phyloP scores from a whole-genome alignment of 2,797 vertebrate species.

The Bradypodion ventrale region DNA sequence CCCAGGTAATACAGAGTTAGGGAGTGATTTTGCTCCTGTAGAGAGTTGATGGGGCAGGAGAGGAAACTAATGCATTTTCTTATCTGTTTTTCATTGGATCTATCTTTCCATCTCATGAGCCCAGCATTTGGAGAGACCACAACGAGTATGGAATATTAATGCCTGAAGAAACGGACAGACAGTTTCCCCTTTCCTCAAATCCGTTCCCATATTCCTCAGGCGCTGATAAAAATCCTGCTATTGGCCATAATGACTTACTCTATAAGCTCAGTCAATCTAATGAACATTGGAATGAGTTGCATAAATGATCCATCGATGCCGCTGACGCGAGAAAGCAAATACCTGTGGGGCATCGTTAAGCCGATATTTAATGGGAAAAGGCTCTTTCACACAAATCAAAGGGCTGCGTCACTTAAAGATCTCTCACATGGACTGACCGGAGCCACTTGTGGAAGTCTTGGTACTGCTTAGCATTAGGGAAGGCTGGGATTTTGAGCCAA shows the following conservation, averaged over 20 bases:
- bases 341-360: slow-evolving; percentile 9
- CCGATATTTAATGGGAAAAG: slow-evolving; percentile 2
- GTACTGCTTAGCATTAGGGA: too few relatives aligned
- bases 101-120: slow-evolving; percentile 50
- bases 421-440: not conserved
- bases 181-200: not conserved
- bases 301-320: slow-evolving; percentile 16
- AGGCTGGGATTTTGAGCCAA: not conserved
- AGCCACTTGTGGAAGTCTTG: not conserved
- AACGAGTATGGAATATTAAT: slow-evolving; percentile 59
- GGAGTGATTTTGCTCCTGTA: slow-evolving; percentile 61
- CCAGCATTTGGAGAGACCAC: slow-evolving; percentile 50
- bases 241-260: slow-evolving; percentile 46
- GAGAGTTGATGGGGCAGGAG: not conserved
- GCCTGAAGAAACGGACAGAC: slow-evolving; percentile 53
- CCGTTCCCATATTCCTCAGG: not conserved
- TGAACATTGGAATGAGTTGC: slow-evolving; percentile 26
- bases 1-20: slow-evolving; percentile 67
- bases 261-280: slow-evolving; percentile 28
- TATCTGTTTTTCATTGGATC: slow-evolving; percentile 52
- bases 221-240: slow-evolving; percentile 36
- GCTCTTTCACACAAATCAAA: slow-evolving; percentile 7
- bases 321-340: not conserved
- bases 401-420: not conserved
- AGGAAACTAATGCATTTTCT: slow-evolving; percentile 62